These are phyloP conservation scores for Nannobrachium achirus DNA, from an alignment of 2,113 vertebrate species.

Conservation along the genomic window DNA sequence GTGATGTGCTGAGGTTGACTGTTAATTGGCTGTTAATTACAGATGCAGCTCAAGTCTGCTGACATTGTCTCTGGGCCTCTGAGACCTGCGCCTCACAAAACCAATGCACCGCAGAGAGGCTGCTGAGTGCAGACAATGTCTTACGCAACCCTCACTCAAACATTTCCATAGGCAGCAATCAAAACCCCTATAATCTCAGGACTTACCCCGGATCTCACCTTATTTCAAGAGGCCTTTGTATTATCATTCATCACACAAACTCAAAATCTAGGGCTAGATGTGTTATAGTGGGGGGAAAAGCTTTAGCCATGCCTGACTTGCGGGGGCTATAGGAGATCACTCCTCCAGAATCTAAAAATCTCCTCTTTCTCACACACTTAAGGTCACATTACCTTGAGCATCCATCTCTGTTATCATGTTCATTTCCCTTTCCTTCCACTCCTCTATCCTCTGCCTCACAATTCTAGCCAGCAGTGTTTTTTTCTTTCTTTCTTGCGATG, in stretches of 20 bases:
- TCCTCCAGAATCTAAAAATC: not conserved
- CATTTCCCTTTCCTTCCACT: slow-evolving; percentile 21
- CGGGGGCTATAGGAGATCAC: not conserved
- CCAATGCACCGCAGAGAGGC: slow-evolving; percentile 35
- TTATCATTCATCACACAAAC: not conserved
- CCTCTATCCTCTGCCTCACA: slow-evolving; percentile 45
- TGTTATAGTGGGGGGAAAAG: not conserved
- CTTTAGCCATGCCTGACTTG: not conserved
- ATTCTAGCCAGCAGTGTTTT: slow-evolving; percentile 35
- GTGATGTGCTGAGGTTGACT: slow-evolving; percentile 67
- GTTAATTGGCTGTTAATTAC: slow-evolving; percentile 78
- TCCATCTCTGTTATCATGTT: not conserved
- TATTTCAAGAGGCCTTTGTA: slow-evolving; percentile 9
- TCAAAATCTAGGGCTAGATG: not conserved
- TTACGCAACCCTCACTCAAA: slow-evolving; percentile 31
- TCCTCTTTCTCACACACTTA: slow-evolving; percentile 3
- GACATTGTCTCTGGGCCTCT: slow-evolving; percentile 60
- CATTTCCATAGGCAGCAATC: slow-evolving; percentile 24
- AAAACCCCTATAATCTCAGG: slow-evolving; percentile 13
- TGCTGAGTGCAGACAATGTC: slow-evolving; percentile 46
- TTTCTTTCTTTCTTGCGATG: slow-evolving; percentile 15
- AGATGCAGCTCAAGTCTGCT: slow-evolving; percentile 68
- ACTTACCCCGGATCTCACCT: slow-evolving; percentile 21
- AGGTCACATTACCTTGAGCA: slow-evolving; percentile 6
- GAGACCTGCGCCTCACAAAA: slow-evolving; percentile 43